Evolutionary conservation across 2,113 vertebrate species (phyloP).

Genomic region (Pluvianellus socialis): DNA sequence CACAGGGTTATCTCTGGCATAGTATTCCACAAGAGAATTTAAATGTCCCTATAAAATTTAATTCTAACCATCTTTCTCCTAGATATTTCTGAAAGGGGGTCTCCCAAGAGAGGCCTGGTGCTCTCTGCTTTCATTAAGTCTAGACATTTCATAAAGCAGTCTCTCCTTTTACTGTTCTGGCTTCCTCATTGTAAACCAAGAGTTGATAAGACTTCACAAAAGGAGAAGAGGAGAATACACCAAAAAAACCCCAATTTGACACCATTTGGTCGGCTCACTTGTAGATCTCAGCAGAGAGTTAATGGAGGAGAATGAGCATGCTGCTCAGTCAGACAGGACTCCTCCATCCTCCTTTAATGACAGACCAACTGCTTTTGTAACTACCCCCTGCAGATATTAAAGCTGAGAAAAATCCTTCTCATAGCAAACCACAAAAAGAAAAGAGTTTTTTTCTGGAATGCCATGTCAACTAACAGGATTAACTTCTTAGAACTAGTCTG

Average conservation of each 20-base stretch:
- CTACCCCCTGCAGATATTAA: constrained; percentile 53
- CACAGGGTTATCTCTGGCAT: not conserved
- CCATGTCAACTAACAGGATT: not conserved
- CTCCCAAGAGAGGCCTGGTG: not conserved
- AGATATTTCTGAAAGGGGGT: constrained; percentile 6
- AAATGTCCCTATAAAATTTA: constrained; percentile 38
- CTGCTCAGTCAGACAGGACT: constrained; percentile 47
- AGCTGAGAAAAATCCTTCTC: constrained; percentile 60
- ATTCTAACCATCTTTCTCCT: constrained; percentile 33
- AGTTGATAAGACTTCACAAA: not conserved
- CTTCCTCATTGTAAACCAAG: not conserved
- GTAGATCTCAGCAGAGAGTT: constrained; percentile 32
- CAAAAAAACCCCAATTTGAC: not conserved
- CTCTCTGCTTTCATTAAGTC: constrained; percentile 30
- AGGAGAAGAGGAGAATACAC: not conserved
- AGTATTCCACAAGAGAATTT: constrained; percentile 7
- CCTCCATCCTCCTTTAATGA: constrained; percentile 38
- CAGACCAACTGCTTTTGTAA: constrained; percentile 54
- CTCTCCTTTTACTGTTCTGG: not conserved
- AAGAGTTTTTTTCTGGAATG: constrained; percentile 16
- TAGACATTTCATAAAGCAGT: constrained; percentile 23
- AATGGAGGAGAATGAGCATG: constrained; percentile 19
- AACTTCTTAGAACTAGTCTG: not conserved
- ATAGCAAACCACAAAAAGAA: constrained; percentile 23
- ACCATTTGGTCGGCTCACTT: constrained; percentile 20